Evolutionary conservation across 2,888 invertebrate genomes (phyloP), one percentile per base, ranked within the genome.

Genomic region (Auanema sp.): DNA sequence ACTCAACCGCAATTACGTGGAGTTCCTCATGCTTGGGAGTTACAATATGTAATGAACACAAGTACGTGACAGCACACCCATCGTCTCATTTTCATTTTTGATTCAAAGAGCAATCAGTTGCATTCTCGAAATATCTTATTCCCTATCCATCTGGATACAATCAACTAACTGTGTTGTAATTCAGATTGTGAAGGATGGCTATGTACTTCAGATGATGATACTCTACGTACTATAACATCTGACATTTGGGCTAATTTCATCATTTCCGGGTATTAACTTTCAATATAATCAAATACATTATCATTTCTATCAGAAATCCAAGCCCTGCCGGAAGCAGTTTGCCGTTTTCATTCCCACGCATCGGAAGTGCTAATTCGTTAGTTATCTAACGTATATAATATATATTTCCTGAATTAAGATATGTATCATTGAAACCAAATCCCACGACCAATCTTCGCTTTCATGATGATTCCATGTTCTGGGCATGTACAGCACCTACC

Each of bases 401-500:
- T 12, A 23, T 3, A 16, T 24, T 16, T 23, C 16, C 47, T 6
- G 14, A 5, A 16, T 16, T 58, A 8, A n/a, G 68, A 50, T 71
- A 57, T 50, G 50, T 71, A 11, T 68, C 68, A 41, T 60, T 71
- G 24, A 40, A 51, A 2, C 68, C 71, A 41, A 49, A 60, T 23
- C 68, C 71, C 8, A 59, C 47, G 51, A 59, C 64, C 56, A 44
- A 61, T 42, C 33, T 58, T 2, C 44, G 57, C n/a, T 71, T 63
- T 56, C 71, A 71, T 58, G 64, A 66, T 41, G 63, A 65, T 43
- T 66, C 69, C 0, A 58, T 47, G 47, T 71, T 69, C 60, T 71
- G 69, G 69, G 66, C 58, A 1, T 71, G 71, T 52, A 65, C 61
- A 41, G 71, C 69, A 14, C 71, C 71, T 14, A 67, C 66, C 2